A percentile compares a stretch with the other conserved stretches of the same genome.
These are phyloP conservation scores for Drosophila arawakana DNA, from an alignment of 1,140 invertebrate genomes.

Conservation along the genomic window DNA sequence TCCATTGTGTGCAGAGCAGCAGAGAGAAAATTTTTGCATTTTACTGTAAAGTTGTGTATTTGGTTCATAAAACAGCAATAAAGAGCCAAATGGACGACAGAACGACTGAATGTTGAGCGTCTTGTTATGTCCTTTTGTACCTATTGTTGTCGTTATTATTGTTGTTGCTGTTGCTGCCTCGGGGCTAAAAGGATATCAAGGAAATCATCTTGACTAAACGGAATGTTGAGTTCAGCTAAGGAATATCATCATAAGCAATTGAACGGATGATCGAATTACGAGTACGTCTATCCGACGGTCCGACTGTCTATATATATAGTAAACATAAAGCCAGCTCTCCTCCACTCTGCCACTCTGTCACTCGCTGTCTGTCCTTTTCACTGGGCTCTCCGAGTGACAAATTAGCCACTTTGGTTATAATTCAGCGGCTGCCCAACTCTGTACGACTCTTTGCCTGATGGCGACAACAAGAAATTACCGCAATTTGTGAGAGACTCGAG, in stretches of 20 bases:
- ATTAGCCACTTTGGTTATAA: slow-evolving; percentile 77
- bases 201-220: slow-evolving; percentile 45
- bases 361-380: slow-evolving; percentile 17
- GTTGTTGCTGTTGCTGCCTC: slow-evolving; percentile 13
- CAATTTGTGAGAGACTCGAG: slow-evolving; percentile 75
- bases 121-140: slow-evolving; percentile 48
- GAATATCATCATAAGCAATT: slow-evolving; percentile 73
- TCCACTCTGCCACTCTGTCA: background rate
- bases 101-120: slow-evolving; percentile 36
- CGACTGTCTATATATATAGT: no score
- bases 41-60: slow-evolving; percentile 71
- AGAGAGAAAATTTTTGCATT: slow-evolving; percentile 62
- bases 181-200: slow-evolving; percentile 49
- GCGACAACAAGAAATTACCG: slow-evolving; percentile 82
- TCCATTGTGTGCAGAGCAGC: slow-evolving; percentile 45
- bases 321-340: background rate
- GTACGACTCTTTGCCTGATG: slow-evolving; percentile 49
- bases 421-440: slow-evolving; percentile 49
- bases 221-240: slow-evolving; percentile 14
- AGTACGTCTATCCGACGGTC: background rate
- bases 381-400: slow-evolving; percentile 62
- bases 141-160: background rate
- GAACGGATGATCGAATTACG: slow-evolving; percentile 78
- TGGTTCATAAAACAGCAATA: slow-evolving; percentile 80
- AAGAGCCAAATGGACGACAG: slow-evolving; percentile 64